These are phyloP conservation scores for Mallotus villosus DNA, from an alignment of 2,797 vertebrate species.

Conservation along the genomic window DNA sequence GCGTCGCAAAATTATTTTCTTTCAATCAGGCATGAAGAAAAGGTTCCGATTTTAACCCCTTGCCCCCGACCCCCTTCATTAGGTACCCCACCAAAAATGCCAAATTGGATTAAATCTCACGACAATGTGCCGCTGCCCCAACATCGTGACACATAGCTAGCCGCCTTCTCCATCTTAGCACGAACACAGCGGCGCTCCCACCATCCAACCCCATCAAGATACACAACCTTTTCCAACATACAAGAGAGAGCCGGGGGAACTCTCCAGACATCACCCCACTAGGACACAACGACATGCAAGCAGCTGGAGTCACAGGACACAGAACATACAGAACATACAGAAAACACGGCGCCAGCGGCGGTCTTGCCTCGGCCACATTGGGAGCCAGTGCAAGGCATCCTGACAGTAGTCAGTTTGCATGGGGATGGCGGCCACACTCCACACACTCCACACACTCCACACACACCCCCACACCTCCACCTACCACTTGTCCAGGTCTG, in stretches of 20 bases:
- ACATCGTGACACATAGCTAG: constrained; percentile 2
- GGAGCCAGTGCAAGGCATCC: neutral
- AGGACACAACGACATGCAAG: neutral
- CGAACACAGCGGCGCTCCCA: constrained; percentile 29
- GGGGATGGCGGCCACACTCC: neutral
- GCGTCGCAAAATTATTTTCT: constrained; percentile 69
- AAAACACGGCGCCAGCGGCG: neutral
- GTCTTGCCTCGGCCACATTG: neutral
- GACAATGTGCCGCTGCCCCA: neutral
- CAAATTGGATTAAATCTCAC: constrained; percentile 31
- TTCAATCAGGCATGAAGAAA: constrained; percentile 63
- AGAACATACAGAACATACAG: neutral
- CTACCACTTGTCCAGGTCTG: constrained; percentile 81
- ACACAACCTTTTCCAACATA: neutral
- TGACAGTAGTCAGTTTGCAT: neutral
- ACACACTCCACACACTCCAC: neutral
- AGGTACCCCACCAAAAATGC: constrained; percentile 6
- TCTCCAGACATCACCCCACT: no score
- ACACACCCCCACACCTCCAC: constrained; percentile 42
- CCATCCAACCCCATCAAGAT: neutral
- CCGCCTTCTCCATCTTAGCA: constrained; percentile 61
- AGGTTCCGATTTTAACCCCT: neutral
- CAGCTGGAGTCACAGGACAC: neutral
- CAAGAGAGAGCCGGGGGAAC: neutral
- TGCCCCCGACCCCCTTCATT: neutral